Conservation (phyloP, 2,888 invertebrate species). For the Cheilosia urbana region DNA sequence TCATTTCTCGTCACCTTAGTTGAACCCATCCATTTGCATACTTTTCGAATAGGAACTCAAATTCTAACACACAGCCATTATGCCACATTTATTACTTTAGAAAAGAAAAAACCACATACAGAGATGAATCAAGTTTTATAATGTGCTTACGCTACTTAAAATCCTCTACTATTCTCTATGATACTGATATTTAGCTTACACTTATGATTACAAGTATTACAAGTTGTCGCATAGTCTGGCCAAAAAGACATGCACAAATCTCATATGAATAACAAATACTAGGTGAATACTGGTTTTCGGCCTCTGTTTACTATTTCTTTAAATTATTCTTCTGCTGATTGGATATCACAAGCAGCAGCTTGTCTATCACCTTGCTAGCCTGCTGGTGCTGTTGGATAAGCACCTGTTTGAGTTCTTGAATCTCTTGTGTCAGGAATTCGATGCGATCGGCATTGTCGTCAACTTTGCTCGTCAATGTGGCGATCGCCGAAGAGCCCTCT, state of each 20-base stretch:
- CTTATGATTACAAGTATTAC: background rate
- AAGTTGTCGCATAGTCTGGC: background rate
- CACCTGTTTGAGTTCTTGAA: conserved; percentile 87
- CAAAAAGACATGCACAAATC: background rate
- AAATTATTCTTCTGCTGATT: conserved; percentile 83
- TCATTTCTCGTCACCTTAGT: too few relatives aligned
- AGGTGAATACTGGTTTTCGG: conserved; percentile 44
- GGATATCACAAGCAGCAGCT: conserved; percentile 83
- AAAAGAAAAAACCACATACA: conserved; percentile 33
- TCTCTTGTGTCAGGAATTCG: conserved; percentile 87
- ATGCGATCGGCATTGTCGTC: conserved; percentile 89
- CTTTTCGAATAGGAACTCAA: conserved; percentile 8
- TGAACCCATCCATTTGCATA: too few relatives aligned
- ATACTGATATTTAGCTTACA: conserved; percentile 46
- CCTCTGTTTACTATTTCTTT: conserved; percentile 78
- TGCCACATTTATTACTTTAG: conserved; percentile 76
- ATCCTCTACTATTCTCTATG: conserved; percentile 42
- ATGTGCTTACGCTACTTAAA: conserved; percentile 57
- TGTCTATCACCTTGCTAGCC: conserved; percentile 84
- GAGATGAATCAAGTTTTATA: conserved; percentile 24
- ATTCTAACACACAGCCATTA: conserved; percentile 77
- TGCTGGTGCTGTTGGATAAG: conserved; percentile 84
- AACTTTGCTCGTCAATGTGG: conserved; percentile 87
- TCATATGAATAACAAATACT: conserved; percentile 18
- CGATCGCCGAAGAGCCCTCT: conserved; percentile 85